These are phyloP conservation scores for Benitochromis conjunctus DNA, from an alignment of 2,113 vertebrate species.

Conservation along the genomic window DNA sequence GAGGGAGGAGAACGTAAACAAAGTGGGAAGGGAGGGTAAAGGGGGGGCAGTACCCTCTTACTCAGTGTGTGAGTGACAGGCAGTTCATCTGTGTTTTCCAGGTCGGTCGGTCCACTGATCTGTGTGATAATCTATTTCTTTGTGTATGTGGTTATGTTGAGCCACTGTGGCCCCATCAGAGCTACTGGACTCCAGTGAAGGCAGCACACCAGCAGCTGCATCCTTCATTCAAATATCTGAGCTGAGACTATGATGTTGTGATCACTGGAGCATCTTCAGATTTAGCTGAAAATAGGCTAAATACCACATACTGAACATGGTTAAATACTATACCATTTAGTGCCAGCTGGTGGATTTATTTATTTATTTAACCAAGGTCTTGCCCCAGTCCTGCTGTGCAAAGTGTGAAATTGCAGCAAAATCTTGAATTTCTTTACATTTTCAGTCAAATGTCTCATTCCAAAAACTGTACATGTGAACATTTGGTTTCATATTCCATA, in stretches of 20 bases:
- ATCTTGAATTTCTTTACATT: neutral
- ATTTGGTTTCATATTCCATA: rapidly evolving
- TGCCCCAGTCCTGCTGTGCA: neutral
- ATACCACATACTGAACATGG: neutral
- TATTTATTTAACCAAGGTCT: neutral
- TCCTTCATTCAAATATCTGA: neutral
- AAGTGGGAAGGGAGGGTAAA: neutral
- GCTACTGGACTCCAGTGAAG: neutral
- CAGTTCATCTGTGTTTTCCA: slow-evolving; percentile 44
- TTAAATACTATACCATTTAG: neutral
- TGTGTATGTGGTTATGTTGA: slow-evolving; percentile 8
- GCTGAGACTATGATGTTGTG: neutral
- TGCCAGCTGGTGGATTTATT: neutral
- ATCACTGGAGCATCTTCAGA: neutral
- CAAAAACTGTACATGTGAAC: neutral
- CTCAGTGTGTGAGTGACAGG: neutral
- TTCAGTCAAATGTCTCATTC: neutral
- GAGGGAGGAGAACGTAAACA: slow-evolving; percentile 49
- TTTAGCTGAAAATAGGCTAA: neutral
- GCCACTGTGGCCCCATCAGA: neutral
- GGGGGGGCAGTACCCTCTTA: slow-evolving; percentile 12
- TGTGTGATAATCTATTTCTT: slow-evolving; percentile 43
- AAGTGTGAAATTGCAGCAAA: neutral
- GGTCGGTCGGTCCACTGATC: slow-evolving; percentile 40
- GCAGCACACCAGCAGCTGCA: neutral